These are phyloP conservation scores for Phymorhynchus buccinoides DNA, from an alignment of 1,140 invertebrate species.

Conservation along the genomic window DNA sequence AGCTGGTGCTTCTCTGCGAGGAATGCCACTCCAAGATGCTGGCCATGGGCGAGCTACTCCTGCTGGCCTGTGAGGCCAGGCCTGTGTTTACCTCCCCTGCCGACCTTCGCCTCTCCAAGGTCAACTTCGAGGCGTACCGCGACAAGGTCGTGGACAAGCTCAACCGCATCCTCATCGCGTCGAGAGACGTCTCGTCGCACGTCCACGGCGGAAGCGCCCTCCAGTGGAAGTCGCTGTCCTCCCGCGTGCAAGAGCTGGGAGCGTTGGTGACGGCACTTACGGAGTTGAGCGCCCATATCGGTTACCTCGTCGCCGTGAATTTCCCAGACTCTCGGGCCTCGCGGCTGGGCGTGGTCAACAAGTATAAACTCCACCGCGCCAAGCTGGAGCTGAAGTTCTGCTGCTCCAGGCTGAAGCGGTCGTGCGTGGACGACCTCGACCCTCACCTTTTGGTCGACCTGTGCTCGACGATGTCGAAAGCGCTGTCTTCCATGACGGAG, in stretches of 20 bases:
- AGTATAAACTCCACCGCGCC: slow-evolving; percentile 57
- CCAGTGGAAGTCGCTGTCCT: slow-evolving; percentile 56
- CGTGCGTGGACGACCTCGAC: slow-evolving; percentile 57
- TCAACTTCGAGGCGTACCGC: slow-evolving; percentile 47
- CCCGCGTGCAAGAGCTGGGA: slow-evolving; percentile 51
- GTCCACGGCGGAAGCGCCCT: slow-evolving; percentile 21
- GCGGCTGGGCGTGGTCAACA: slow-evolving; percentile 56
- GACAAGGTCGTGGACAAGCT: slow-evolving; percentile 53
- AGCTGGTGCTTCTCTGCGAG: slow-evolving; percentile 59
- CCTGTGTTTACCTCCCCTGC: slow-evolving; percentile 53
- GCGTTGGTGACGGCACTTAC: slow-evolving; percentile 52
- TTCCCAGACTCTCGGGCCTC: slow-evolving; percentile 50
- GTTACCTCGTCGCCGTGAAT: slow-evolving; percentile 59
- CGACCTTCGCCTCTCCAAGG: slow-evolving; percentile 39
- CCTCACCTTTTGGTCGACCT: slow-evolving; percentile 61
- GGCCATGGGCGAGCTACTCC: slow-evolving; percentile 60
- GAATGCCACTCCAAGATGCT: slow-evolving; percentile 59
- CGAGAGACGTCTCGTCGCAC: slow-evolving; percentile 48
- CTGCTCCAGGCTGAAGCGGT: slow-evolving; percentile 58
- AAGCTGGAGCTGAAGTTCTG: slow-evolving; percentile 61
- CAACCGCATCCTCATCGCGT: slow-evolving; percentile 51
- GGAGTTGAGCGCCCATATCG: slow-evolving; percentile 58
- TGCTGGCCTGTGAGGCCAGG: slow-evolving; percentile 59
- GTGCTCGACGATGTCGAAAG: slow-evolving; percentile 61
- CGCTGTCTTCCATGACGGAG: slow-evolving; percentile 61